Conservation (phyloP, 2,888 invertebrate species). For the Teinopalpus imperialis region DNA sequence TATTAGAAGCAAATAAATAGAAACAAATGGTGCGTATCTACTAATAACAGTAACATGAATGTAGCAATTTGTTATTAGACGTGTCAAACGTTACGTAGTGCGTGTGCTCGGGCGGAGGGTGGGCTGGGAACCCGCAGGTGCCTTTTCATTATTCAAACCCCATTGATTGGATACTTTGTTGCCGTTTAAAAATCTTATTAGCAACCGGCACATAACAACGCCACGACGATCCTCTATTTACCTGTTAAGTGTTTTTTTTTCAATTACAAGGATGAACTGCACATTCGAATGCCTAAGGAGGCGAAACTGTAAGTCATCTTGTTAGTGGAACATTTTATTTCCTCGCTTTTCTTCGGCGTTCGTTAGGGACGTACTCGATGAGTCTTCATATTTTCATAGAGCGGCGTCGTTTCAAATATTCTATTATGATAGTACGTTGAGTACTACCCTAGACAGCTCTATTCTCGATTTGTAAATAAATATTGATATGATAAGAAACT, state of each 20-base stretch:
- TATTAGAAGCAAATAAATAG: background rate
- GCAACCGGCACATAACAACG: constrained; percentile 73
- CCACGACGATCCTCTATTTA: constrained; percentile 64
- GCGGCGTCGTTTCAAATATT: constrained; percentile 16
- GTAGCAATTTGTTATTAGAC: constrained; percentile 40
- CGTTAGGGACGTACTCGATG: constrained; percentile 51
- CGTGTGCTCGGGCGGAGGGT: constrained; percentile 70
- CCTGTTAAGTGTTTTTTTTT: constrained; percentile 78
- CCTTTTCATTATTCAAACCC: constrained; percentile 79
- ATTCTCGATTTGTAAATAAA: constrained; percentile 1
- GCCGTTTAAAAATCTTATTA: constrained; percentile 82
- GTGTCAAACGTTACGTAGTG: constrained; percentile 52
- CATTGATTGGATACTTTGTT: constrained; percentile 82
- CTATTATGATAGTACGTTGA: constrained; percentile 12
- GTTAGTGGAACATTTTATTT: constrained; percentile 69
- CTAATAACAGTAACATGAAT: constrained; percentile 16
- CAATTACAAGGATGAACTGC: constrained; percentile 76
- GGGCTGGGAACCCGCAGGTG: constrained; percentile 77
- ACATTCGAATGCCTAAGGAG: constrained; percentile 53
- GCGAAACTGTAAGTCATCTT: constrained; percentile 76
- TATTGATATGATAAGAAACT: background rate
- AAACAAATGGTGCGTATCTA: constrained; percentile 10
- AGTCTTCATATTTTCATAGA: constrained; percentile 37
- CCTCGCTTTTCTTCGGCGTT: constrained; percentile 47
- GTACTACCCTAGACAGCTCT: background rate